Evolutionary conservation across 1,140 invertebrate genomes (phyloP), one percentile per base, ranked within the genome.

Genomic region (Lepidotrigona ventralis): DNA sequence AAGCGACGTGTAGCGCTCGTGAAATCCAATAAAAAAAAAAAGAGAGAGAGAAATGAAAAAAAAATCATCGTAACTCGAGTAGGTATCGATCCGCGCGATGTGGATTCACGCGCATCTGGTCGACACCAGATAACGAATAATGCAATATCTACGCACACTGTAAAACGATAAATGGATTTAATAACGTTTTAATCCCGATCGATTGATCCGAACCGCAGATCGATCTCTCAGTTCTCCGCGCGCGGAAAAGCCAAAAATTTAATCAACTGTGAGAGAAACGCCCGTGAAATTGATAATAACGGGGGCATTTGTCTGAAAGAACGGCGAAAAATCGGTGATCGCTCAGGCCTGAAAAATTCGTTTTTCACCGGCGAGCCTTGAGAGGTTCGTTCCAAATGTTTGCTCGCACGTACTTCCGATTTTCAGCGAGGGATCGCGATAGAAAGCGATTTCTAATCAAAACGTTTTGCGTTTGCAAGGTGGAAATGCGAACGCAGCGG

Each of bases 171-270:
- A 83, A 11, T 60, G 68, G 79, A 83, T 88, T 88, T 85, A 88
- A 88, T 88, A 88, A 83, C 76, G 76, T 60, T 83, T 85, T 75
- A 79, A 79, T 85, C 79, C 46, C 68, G 39, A 17, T 26, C 33
- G 11, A 29, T 70, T 56, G 58, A 68, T 68, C 63, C 14, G 29
- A 23, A 11, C 14, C 51, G 19, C 54, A 39, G 12, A 54, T n/a
- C 33, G 33, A 33, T 33, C 33, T 33, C 60, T 64, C 15, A 11
- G 69, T 26, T 0, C 63, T 0, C 63, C 33, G 33, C 51, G 53
- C 8, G 14, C 23, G 74, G 39, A 14, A 51, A 72, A 76, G 63
- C 33, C 56, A 53, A 33, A 46, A 66, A 60, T 79, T 82, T 79
- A 76, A 88, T 83, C 83, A 83, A 76, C 77, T 29, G 83, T 76